These are phyloP conservation scores for Ornithoptera priamus DNA, from an alignment of 2,888 invertebrate genomes.

Conservation along the genomic window DNA sequence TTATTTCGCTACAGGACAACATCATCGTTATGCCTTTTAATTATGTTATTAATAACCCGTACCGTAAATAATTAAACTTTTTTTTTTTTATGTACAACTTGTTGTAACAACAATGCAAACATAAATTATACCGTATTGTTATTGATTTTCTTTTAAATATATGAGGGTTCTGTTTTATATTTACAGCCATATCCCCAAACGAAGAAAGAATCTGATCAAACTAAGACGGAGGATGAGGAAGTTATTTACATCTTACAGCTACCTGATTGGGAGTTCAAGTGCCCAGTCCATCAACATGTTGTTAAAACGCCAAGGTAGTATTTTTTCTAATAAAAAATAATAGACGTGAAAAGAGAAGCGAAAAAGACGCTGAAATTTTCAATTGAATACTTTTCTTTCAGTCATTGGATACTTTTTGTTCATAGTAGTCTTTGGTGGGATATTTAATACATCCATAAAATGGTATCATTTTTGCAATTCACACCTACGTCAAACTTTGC, in stretches of 20 bases:
- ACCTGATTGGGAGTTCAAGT: constrained; percentile 67
- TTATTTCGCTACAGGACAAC: no score
- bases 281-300: constrained; percentile 61
- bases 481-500: neutral
- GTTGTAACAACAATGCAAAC: neutral
- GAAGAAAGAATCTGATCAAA: constrained; percentile 48
- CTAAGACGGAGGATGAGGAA: constrained; percentile 61
- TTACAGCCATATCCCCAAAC: constrained; percentile 60
- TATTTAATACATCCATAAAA: neutral
- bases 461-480: neutral
- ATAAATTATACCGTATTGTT: neutral
- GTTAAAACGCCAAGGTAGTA: constrained; percentile 65
- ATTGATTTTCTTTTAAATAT: neutral
- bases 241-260: constrained; percentile 69
- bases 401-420: neutral
- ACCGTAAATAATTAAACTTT: no score
- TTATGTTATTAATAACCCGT: no score
- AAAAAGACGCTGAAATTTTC: no score
- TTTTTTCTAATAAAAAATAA: neutral
- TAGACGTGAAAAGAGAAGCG: no score
- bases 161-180: neutral
- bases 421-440: neutral
- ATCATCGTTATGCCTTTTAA: no score
- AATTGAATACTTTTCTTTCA: neutral
- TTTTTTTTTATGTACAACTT: no score